Evolutionary conservation across 1,140 invertebrate genomes (phyloP).

Genomic region (Oedothorax gibbosus): DNA sequence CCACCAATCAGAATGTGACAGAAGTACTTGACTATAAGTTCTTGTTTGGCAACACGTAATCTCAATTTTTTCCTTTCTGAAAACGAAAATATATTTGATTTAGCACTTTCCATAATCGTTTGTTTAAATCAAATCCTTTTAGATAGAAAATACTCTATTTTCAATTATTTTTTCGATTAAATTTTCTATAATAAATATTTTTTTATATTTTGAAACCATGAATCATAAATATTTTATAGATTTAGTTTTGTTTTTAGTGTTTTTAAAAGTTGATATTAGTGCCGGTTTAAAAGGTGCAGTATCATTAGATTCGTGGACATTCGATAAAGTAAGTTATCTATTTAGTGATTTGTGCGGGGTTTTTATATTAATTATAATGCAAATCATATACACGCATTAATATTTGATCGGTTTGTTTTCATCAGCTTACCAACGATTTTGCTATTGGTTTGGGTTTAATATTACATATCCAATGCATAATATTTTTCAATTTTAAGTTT

Average conservation of each 20-base stretch:
- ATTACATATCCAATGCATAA: no score
- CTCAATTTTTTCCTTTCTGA: not conserved
- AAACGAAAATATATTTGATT: no score
- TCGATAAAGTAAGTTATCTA: slow-evolving; percentile 66
- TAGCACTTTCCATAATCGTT: no score
- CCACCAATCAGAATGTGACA: not conserved
- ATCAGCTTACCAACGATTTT: not conserved
- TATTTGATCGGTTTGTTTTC: not conserved
- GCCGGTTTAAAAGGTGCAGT: slow-evolving; percentile 63
- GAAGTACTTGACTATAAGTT: not conserved
- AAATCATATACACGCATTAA: no score
- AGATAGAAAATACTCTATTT: no score
- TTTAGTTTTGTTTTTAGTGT: slow-evolving; percentile 10
- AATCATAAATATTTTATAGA: not conserved
- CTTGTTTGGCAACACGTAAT: not conserved
- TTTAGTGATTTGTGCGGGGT: not conserved
- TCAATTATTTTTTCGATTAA: not conserved
- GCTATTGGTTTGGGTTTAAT: no score
- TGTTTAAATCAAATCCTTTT: no score
- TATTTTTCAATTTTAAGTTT: no score
- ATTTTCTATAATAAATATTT: not conserved
- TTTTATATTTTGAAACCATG: slow-evolving; percentile 9
- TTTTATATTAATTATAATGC: not conserved
- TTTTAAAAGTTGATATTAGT: slow-evolving; percentile 24
- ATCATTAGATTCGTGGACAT: slow-evolving; percentile 66